phyloP scores from a whole-genome alignment of 1,140 invertebrate species.

The Hestina assimilis region DNA sequence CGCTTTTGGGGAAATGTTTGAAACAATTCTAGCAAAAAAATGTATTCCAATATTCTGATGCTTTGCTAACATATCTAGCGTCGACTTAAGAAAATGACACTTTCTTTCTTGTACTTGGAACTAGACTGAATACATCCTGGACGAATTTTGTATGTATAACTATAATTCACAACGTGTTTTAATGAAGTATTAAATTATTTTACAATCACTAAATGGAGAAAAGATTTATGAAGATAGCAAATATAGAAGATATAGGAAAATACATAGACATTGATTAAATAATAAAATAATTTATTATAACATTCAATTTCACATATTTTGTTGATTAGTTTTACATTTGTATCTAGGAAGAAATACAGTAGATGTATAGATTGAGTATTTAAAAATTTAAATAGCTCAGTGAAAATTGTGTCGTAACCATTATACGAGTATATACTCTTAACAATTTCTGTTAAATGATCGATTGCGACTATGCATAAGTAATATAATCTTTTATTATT shows the following conservation, averaged over 20 bases:
- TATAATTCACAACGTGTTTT: slow-evolving; percentile 4
- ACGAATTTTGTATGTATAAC: slow-evolving; percentile 18
- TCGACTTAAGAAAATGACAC: no score
- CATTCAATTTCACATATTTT: neutral
- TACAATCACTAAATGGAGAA: neutral
- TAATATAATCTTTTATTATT: no score
- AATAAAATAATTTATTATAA: neutral
- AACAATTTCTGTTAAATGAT: no score
- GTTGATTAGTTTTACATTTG: neutral
- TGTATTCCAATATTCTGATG: no score
- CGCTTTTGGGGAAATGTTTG: no score
- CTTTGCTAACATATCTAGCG: no score
- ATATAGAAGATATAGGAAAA: slow-evolving; percentile 14
- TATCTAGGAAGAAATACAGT: neutral
- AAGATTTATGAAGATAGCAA: neutral
- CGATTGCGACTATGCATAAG: no score
- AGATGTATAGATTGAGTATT: neutral
- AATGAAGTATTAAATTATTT: neutral
- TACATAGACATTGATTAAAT: no score
- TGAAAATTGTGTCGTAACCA: no score
- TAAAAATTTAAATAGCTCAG: neutral
- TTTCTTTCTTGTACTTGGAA: neutral
- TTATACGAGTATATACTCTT: no score
- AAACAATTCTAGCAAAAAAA: no score
- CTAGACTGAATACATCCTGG: slow-evolving; percentile 5